A percentile compares a stretch with the other conserved stretches of the same genome.
Evolutionary conservation across 2,888 invertebrate genomes (phyloP).

Genomic region (Amiota mariae): DNA sequence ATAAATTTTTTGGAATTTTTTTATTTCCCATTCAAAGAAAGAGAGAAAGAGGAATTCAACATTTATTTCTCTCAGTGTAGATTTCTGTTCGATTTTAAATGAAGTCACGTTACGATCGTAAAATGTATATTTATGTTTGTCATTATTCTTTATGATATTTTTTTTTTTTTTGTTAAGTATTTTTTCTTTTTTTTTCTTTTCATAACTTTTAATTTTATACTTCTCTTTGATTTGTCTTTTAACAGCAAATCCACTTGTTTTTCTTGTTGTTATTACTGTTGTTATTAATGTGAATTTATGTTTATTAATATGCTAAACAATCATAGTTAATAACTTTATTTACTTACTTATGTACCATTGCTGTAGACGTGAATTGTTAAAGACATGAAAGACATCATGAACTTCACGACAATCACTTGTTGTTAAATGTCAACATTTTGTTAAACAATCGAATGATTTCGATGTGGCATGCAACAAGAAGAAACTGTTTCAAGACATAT

Average conservation of each 20-base stretch:
- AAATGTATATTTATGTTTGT: constrained; percentile 57
- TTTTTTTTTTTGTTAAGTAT: constrained; percentile 37
- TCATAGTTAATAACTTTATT: constrained; percentile 63
- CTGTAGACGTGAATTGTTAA: neutral
- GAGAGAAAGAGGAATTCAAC: no score
- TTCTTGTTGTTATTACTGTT: constrained; percentile 45
- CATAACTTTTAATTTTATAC: neutral
- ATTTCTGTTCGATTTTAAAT: constrained; percentile 64
- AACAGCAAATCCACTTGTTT: constrained; percentile 4
- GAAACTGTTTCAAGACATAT: no score
- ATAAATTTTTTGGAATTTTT: neutral
- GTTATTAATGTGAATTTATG: constrained; percentile 3
- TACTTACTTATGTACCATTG: constrained; percentile 34
- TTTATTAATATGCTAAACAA: constrained; percentile 54
- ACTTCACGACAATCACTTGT: constrained; percentile 27
- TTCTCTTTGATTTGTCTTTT: constrained; percentile 1
- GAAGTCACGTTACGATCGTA: constrained; percentile 67
- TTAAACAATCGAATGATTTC: neutral
- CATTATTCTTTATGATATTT: constrained; percentile 56
- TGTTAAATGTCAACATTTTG: constrained; percentile 4
- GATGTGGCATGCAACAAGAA: constrained; percentile 45
- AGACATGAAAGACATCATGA: constrained; percentile 5
- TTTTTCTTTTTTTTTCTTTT: constrained; percentile 26
- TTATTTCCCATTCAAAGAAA: no score
- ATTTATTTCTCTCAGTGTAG: no score